These are phyloP conservation scores for Malurus splendens DNA, from an alignment of 2,797 vertebrate genomes.

Conservation along the genomic window DNA sequence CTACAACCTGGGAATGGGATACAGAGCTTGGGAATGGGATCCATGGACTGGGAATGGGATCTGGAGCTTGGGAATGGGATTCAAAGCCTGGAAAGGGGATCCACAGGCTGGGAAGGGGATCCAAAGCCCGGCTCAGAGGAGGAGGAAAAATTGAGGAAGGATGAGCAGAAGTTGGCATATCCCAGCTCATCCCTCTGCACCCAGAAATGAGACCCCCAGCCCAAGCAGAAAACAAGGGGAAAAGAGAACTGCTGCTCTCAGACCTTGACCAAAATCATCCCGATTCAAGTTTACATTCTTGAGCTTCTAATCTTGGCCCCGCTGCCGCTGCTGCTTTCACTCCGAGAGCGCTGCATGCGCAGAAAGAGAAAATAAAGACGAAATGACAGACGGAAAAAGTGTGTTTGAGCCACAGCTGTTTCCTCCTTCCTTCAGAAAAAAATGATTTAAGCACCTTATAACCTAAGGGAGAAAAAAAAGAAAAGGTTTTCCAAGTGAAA, in stretches of 20 bases:
- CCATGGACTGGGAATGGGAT: fast-evolving
- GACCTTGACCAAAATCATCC: not conserved
- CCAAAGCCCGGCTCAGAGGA: not conserved
- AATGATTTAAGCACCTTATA: conserved; percentile 68
- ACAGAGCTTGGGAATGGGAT: fast-evolving
- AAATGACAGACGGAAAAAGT: conserved; percentile 56
- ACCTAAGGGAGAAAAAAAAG: conserved; percentile 23
- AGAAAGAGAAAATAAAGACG: not conserved
- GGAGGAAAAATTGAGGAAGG: not conserved
- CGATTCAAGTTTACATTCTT: conserved; percentile 45
- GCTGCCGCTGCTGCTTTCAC: not conserved
- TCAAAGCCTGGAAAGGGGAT: fast-evolving
- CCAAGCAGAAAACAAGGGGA: not conserved
- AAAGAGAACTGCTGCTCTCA: not conserved
- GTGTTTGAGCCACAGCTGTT: conserved; percentile 66
- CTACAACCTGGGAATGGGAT: fast-evolving
- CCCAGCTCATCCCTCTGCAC: not conserved
- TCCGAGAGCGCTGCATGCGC: conserved; percentile 19
- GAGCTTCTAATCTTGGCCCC: not conserved
- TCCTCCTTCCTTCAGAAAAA: conserved; percentile 65
- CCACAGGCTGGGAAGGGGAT: not conserved
- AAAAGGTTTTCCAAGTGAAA: conserved; percentile 54
- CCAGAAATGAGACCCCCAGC: not conserved
- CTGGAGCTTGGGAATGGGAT: fast-evolving
- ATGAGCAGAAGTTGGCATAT: not conserved